A percentile compares a stretch with the other conserved stretches of the same genome.
phyloP scores from a whole-genome alignment of 2,113 vertebrate species.

The Phainopepla nitens region DNA sequence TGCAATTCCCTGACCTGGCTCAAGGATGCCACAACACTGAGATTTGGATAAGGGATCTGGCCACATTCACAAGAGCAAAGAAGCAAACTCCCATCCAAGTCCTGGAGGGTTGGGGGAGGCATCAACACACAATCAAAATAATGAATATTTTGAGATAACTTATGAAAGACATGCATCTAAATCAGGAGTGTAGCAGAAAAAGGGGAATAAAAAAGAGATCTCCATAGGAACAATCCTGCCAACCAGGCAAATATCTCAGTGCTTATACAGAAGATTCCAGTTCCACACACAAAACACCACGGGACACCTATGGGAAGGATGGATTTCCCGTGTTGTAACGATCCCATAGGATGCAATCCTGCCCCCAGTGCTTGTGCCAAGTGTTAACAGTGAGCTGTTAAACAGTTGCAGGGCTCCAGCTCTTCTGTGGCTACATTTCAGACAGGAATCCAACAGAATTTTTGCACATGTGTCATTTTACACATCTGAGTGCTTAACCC shows the following conservation, averaged over 20 bases:
- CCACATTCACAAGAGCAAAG: not conserved
- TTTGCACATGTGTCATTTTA: not conserved
- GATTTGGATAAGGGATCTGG: not conserved
- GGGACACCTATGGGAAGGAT: not conserved
- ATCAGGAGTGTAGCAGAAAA: not conserved
- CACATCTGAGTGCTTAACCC: not conserved
- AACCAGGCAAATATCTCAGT: not conserved
- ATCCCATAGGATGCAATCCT: not conserved
- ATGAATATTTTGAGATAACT: not conserved
- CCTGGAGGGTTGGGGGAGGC: not conserved
- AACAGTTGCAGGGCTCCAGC: constrained; percentile 11
- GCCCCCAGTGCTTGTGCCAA: not conserved
- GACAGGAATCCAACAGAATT: not conserved
- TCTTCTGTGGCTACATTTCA: not conserved
- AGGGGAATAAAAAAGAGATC: not conserved
- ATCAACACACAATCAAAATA: not conserved
- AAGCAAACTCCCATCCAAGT: not conserved
- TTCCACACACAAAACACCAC: not conserved
- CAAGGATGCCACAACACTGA: not conserved
- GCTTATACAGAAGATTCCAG: not conserved
- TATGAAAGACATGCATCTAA: not conserved
- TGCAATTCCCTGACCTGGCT: not conserved
- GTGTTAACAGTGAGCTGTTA: not conserved
- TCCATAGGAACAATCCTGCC: not conserved
- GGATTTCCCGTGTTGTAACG: not conserved